Conservation (phyloP, 2,888 invertebrate species). For the Eristalinus aeneus region DNA sequence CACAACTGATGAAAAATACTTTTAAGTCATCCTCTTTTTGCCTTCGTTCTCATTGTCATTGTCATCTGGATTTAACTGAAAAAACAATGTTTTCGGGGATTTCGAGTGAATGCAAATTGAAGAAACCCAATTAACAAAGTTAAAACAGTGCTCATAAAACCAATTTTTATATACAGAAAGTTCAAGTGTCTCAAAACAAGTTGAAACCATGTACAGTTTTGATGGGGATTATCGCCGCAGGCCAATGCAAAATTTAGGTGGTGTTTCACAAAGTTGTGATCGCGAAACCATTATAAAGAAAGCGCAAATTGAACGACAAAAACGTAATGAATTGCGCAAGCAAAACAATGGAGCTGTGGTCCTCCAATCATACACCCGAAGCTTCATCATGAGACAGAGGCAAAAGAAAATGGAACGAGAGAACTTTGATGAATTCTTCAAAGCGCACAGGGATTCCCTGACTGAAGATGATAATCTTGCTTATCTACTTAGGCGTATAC, state of each 20-base stretch:
- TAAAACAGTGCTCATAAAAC: conserved; percentile 11
- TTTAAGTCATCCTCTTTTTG: conserved; percentile 52
- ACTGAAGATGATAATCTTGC: conserved; percentile 80
- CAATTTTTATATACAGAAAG: conserved; percentile 4
- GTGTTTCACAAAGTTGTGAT: conserved; percentile 88
- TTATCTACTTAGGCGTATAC: conserved; percentile 84
- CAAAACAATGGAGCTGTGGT: conserved; percentile 89
- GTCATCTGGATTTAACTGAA: conserved; percentile 56
- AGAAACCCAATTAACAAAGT: conserved; percentile 36
- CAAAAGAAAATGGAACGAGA: conserved; percentile 85
- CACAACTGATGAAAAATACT: conserved; percentile 25
- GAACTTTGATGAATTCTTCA: conserved; percentile 86
- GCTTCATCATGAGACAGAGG: conserved; percentile 86
- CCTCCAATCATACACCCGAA: conserved; percentile 90
- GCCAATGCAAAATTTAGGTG: conserved; percentile 94
- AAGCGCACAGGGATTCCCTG: conserved; percentile 81
- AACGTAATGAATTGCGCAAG: conserved; percentile 91
- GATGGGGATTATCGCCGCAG: conserved; percentile 94
- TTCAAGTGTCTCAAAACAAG: conserved; percentile 18
- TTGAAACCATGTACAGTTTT: conserved; percentile 86
- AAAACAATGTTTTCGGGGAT: conserved; percentile 67
- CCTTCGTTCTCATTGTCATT: conserved; percentile 56
- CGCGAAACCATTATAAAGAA: conserved; percentile 86
- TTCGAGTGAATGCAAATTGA: conserved; percentile 42
- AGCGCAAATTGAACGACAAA: conserved; percentile 92